phyloP scores from a whole-genome alignment of 2,888 invertebrate genomes.

The Conistra vaccinii region DNA sequence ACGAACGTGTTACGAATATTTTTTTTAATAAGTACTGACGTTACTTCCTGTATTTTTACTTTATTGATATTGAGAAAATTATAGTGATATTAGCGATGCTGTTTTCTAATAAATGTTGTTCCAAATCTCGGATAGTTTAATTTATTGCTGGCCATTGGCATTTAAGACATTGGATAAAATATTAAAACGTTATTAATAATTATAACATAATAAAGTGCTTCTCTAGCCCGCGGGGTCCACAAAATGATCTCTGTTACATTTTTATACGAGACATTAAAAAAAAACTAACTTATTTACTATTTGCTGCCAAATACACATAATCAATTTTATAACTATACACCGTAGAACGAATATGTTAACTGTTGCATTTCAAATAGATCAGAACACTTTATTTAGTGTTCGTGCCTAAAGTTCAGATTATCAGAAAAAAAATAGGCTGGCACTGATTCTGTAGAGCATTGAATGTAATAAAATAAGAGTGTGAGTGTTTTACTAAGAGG shows the following conservation, averaged over 20 bases:
- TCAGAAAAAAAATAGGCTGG: background rate
- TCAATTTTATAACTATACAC: conserved; percentile 50
- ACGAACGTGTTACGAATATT: conserved; percentile 57
- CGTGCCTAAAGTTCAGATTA: background rate
- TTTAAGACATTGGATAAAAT: conserved; percentile 22
- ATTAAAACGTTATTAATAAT: conserved; percentile 24
- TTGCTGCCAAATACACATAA: conserved; percentile 67
- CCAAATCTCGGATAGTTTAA: conserved; percentile 45
- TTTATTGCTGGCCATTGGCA: conserved; percentile 38
- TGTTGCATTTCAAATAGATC: conserved; percentile 1
- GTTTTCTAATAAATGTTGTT: conserved; percentile 55
- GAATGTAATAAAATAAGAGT: background rate
- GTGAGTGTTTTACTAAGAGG: background rate
- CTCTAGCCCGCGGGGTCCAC: conserved; percentile 28
- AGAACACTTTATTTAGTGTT: conserved; percentile 3
- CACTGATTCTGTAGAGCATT: background rate
- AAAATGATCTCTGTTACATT: conserved; percentile 63
- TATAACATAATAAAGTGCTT: conserved; percentile 31
- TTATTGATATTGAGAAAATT: conserved; percentile 58
- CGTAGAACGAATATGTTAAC: background rate
- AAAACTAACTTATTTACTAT: conserved; percentile 36
- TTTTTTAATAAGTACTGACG: conserved; percentile 43
- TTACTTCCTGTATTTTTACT: conserved; percentile 53
- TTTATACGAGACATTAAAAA: conserved; percentile 48
- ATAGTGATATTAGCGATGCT: conserved; percentile 54